Conservation (phyloP, 2,797 vertebrate genomes). For the Australoheros facetus region DNA sequence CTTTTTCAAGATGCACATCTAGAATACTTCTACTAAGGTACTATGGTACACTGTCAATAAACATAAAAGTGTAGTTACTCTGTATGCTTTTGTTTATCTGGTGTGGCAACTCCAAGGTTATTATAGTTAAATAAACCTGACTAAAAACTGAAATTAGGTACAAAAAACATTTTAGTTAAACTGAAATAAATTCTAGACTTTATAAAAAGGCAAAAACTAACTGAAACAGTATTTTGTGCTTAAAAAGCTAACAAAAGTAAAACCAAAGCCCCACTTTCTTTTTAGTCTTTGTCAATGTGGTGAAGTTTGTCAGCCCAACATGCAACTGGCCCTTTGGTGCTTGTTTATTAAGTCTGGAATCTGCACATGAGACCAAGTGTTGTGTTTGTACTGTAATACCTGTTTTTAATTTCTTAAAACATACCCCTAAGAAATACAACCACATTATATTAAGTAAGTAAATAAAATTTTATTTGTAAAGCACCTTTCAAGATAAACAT, state of each 20-base stretch:
- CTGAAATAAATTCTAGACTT: background rate
- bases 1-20: background rate
- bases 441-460: no score
- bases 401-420: no score
- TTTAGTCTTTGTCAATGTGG: no score
- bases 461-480: no score
- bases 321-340: background rate
- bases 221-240: background rate
- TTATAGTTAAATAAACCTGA: background rate
- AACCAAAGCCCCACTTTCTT: no score
- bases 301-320: no score
- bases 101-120: background rate
- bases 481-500: no score
- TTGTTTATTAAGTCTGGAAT: no score
- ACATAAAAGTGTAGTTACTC: background rate
- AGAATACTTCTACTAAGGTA: background rate
- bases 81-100: background rate
- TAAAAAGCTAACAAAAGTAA: no score
- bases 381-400: no score
- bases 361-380: no score
- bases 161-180: background rate
- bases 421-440: no score
- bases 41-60: background rate
- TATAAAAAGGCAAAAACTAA: background rate
- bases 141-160: background rate